Percentiles rank a stretch among this genome's conserved stretches.
phyloP scores from a whole-genome alignment of 2,888 invertebrate genomes.

The Cosmorhoe ocellata region DNA sequence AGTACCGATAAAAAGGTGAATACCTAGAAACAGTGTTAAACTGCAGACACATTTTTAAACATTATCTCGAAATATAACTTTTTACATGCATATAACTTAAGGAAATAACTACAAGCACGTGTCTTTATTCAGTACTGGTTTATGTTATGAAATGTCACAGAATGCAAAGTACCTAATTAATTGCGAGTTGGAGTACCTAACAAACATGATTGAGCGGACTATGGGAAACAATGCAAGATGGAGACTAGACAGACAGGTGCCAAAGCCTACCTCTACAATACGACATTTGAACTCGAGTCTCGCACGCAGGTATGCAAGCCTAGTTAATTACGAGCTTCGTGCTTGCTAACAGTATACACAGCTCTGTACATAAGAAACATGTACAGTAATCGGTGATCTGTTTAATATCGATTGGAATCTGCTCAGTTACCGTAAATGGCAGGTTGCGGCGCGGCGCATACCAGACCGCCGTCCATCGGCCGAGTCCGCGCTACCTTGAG shows the following conservation, averaged over 20 bases:
- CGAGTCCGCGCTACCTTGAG: slow-evolving; percentile 35
- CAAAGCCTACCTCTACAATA: slow-evolving; percentile 14
- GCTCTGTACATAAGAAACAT: slow-evolving; percentile 19
- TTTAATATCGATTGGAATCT: slow-evolving; percentile 42
- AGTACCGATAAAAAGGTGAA: too few relatives aligned
- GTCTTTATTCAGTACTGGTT: too few relatives aligned
- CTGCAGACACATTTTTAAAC: too few relatives aligned
- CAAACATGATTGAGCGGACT: neutral
- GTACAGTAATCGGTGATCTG: slow-evolving; percentile 34
- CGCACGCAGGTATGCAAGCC: slow-evolving; percentile 20
- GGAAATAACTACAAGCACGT: too few relatives aligned
- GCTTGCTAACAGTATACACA: slow-evolving; percentile 11
- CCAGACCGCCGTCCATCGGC: slow-evolving; percentile 47
- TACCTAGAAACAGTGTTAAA: too few relatives aligned
- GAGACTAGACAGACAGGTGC: slow-evolving; percentile 31
- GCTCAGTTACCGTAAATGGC: slow-evolving; percentile 44
- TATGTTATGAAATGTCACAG: too few relatives aligned
- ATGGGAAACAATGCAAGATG: slow-evolving; percentile 12
- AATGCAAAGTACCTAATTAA: too few relatives aligned
- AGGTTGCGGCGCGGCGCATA: slow-evolving; percentile 49
- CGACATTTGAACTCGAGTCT: slow-evolving; percentile 25
- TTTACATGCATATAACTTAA: too few relatives aligned
- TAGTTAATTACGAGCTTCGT: slow-evolving; percentile 27
- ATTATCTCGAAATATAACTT: too few relatives aligned
- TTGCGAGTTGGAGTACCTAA: neutral